A percentile compares a stretch with the other conserved stretches of the same genome.
Evolutionary conservation across 2,888 invertebrate species (phyloP).

Genomic region (Acanthosepion pharaonis): DNA sequence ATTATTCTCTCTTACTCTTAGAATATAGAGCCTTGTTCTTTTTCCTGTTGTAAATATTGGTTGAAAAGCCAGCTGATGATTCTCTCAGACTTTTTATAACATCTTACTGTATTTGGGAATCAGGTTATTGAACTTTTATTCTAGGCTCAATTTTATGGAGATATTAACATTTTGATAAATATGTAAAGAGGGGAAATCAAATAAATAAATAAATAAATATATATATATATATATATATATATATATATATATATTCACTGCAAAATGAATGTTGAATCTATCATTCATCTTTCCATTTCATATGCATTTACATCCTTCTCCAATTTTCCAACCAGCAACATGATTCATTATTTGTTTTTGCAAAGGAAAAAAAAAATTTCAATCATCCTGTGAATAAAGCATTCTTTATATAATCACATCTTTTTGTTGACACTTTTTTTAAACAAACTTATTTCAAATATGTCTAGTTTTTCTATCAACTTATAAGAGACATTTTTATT

Average conservation of each 20-base stretch:
- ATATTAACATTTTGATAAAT: not conserved
- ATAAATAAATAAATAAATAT: not conserved
- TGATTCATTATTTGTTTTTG: constrained; percentile 15
- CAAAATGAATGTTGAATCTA: not conserved
- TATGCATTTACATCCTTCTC: not conserved
- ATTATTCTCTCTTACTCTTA: not conserved
- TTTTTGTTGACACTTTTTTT: not conserved
- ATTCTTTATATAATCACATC: not conserved
- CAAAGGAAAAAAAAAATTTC: not conserved
- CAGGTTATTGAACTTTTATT: not conserved
- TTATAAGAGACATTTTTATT: too few relatives aligned
- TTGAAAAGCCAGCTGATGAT: not conserved
- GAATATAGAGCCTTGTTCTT: not conserved
- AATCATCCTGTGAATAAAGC: constrained; percentile 8
- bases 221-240: not conserved
- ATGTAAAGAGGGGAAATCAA: not conserved
- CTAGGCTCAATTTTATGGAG: not conserved
- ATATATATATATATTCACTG: not conserved
- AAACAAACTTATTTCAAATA: too few relatives aligned
- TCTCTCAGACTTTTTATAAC: not conserved
- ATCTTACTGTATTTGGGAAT: constrained; percentile 13
- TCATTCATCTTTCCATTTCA: not conserved
- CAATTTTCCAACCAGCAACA: not conserved
- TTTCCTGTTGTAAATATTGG: not conserved
- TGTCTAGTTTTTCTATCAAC: too few relatives aligned